These are phyloP conservation scores for Macrophya alboannulata DNA, from an alignment of 2,888 invertebrate species.

Conservation along the genomic window DNA sequence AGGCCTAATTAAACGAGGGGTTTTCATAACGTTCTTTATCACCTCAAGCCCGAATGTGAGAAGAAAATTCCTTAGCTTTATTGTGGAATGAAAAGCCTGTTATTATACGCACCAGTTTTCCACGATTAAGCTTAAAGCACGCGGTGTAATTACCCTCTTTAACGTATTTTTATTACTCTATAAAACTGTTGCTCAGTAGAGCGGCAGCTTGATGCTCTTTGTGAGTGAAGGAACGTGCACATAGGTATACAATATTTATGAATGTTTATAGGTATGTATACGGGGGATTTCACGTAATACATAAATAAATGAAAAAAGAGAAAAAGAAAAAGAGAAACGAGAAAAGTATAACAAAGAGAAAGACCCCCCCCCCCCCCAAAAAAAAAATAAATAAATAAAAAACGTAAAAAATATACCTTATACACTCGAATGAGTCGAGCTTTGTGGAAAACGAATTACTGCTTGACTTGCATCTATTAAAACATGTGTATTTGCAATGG, in stretches of 20 bases:
- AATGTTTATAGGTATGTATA: neutral
- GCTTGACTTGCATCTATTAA: neutral
- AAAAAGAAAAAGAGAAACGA: neutral
- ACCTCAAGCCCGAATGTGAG: neutral
- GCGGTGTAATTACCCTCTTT: constrained; percentile 44
- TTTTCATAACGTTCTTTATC: constrained; percentile 3
- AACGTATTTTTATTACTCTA: constrained; percentile 38
- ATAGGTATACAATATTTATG: neutral
- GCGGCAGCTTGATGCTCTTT: neutral
- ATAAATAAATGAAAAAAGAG: neutral
- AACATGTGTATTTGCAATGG: neutral
- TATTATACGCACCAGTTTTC: constrained; percentile 20
- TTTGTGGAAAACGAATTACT: neutral
- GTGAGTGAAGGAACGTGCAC: neutral
- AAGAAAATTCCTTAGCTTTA: neutral
- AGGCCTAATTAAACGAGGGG: neutral
- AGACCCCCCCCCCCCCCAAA: neutral
- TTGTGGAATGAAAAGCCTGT: constrained; percentile 32
- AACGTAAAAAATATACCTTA: neutral
- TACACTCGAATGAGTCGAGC: neutral
- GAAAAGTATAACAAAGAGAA: neutral
- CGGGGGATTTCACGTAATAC: neutral
- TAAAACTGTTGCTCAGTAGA: constrained; percentile 32
- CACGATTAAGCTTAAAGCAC: constrained; percentile 2
- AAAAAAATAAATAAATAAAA: neutral